phyloP scores from a whole-genome alignment of 2,888 invertebrate genomes.

The Morinoia aosen region DNA sequence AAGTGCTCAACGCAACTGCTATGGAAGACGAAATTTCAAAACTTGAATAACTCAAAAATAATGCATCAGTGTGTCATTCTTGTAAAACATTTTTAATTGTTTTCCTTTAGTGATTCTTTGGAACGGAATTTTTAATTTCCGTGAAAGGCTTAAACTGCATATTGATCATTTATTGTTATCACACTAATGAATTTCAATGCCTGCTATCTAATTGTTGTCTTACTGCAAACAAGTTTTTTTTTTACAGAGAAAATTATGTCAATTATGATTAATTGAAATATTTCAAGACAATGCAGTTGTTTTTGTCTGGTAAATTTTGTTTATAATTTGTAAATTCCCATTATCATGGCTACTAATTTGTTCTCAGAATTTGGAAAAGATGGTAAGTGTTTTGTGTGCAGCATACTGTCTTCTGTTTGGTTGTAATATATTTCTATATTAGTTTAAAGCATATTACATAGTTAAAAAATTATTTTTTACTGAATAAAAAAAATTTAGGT shows the following conservation, averaged over 20 bases:
- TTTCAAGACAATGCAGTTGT: neutral
- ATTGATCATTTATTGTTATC: too few relatives aligned
- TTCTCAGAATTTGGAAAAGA: slow-evolving; percentile 8
- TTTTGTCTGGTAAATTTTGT: neutral
- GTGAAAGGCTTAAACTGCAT: too few relatives aligned
- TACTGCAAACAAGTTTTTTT: neutral
- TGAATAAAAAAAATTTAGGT: neutral
- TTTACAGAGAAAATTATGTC: neutral
- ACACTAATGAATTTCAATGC: too few relatives aligned
- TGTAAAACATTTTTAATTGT: too few relatives aligned
- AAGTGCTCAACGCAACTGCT: too few relatives aligned
- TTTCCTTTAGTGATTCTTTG: too few relatives aligned
- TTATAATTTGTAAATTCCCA: neutral
- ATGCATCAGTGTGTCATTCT: too few relatives aligned
- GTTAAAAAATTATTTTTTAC: neutral
- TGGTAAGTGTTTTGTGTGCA: neutral
- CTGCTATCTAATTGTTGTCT: neutral
- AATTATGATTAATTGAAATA: neutral
- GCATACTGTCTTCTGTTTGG: neutral
- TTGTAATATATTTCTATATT: neutral
- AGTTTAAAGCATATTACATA: neutral
- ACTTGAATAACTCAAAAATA: too few relatives aligned
- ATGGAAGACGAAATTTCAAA: too few relatives aligned
- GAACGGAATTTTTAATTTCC: too few relatives aligned
- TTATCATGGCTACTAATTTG: neutral